Evolutionary conservation across 1,140 invertebrate species (phyloP).

Genomic region (Agrypnia vestita): DNA sequence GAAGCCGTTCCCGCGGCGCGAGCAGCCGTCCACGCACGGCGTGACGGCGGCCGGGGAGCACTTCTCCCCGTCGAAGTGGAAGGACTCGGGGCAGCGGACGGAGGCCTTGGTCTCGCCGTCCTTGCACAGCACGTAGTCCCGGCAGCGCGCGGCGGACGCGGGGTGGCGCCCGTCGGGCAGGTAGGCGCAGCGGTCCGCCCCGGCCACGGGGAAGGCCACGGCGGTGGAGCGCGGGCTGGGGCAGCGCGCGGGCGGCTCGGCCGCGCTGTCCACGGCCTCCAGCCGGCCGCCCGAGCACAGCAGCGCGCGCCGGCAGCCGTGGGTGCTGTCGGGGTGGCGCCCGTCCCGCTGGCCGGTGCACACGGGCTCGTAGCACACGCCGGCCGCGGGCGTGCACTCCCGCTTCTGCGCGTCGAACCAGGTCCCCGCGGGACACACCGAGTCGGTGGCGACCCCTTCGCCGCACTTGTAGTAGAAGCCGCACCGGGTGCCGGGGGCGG

Average conservation of each 20-base stretch:
- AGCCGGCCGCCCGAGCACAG: conserved; percentile 63
- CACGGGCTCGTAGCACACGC: conserved; percentile 66
- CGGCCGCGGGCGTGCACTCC: conserved; percentile 56
- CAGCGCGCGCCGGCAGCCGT: conserved; percentile 64
- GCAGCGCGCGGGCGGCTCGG: conserved; percentile 48
- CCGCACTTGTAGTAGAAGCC: conserved; percentile 74
- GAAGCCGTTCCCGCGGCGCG: conserved; percentile 71
- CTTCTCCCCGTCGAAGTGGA: conserved; percentile 52
- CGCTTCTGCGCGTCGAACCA: conserved; percentile 63
- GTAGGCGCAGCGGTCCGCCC: conserved; percentile 49
- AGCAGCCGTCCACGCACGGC: conserved; percentile 68
- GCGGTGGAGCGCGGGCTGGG: conserved; percentile 54
- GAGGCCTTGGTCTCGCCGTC: conserved; percentile 54
- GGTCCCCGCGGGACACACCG: conserved; percentile 65
- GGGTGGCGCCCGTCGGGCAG: conserved; percentile 62
- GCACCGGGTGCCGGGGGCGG: conserved; percentile 67
- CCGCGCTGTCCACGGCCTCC: conserved; percentile 58
- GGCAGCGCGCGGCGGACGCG: conserved; percentile 66
- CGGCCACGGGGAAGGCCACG: conserved; percentile 54
- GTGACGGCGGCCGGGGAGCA: conserved; percentile 50
- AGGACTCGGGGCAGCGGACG: conserved; percentile 46
- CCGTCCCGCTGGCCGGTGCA: conserved; percentile 66
- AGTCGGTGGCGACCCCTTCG: conserved; percentile 65
- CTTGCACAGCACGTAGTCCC: conserved; percentile 56
- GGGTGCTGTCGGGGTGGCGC: conserved; percentile 63